Conservation (phyloP, 2,888 invertebrate genomes). For the Gonocerus acuteangulatus region DNA sequence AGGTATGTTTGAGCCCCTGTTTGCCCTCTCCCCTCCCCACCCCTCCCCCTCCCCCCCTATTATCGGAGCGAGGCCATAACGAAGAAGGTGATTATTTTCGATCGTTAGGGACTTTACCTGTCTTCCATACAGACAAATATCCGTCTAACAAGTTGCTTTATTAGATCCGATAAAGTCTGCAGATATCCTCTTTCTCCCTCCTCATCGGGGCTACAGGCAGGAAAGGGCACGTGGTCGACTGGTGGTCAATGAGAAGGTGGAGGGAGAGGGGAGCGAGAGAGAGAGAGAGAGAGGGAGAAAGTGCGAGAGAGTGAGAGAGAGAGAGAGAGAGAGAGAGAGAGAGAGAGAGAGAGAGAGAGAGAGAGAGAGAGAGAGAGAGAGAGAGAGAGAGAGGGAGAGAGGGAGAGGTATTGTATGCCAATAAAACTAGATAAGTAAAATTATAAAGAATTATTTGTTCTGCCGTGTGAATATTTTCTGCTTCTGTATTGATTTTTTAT, state of each 20-base stretch:
- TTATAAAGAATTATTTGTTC: too few relatives aligned
- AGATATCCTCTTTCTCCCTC: neutral
- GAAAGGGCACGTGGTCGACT: too few relatives aligned
- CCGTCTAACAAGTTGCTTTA: neutral
- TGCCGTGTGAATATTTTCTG: too few relatives aligned
- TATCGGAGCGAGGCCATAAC: too few relatives aligned
- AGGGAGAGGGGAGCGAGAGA: neutral
- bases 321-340: slow-evolving; percentile 1
- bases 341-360: slow-evolving; percentile 5
- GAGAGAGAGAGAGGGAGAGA: slow-evolving; percentile 4
- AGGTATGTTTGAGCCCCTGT: too few relatives aligned
- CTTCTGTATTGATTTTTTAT: too few relatives aligned
- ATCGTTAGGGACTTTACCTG: too few relatives aligned
- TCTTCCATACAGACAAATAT: too few relatives aligned
- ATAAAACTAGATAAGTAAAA: neutral
- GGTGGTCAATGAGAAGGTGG: neutral
- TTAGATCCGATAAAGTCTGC: neutral
- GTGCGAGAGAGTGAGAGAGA: neutral
- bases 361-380: slow-evolving; percentile 12
- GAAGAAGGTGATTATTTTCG: too few relatives aligned
- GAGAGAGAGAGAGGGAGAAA: neutral
- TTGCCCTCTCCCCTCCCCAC: too few relatives aligned
- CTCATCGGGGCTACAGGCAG: too few relatives aligned
- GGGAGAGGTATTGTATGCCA: neutral
- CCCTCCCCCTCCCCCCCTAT: too few relatives aligned